phyloP scores from a whole-genome alignment of 2,797 vertebrate species.

The Coendou prehensilis region DNA sequence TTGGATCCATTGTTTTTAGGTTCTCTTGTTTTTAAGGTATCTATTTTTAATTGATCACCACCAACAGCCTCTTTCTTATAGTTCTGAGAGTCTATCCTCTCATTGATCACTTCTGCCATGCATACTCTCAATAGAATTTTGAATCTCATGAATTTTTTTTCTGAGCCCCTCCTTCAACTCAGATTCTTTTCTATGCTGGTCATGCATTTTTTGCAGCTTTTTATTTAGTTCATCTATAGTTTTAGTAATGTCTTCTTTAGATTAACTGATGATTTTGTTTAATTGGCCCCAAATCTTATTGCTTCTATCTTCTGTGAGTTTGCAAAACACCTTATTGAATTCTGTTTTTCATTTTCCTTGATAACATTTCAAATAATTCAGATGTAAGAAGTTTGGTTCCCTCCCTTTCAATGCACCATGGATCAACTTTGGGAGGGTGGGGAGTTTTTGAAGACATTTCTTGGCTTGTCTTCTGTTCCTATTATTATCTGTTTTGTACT shows the following conservation, averaged over 20 bases:
- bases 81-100: neutral
- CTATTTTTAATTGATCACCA: neutral
- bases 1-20: neutral
- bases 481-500: neutral
- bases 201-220: neutral
- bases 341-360: neutral
- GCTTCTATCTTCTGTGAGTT: neutral
- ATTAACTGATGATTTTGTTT: neutral
- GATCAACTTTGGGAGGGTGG: neutral
- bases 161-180: neutral
- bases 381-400: neutral
- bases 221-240: neutral
- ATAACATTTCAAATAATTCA: neutral
- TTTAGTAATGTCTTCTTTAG: neutral
- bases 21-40: neutral
- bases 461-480: neutral
- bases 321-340: neutral
- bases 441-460: neutral
- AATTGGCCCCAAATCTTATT: neutral
- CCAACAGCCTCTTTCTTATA: neutral
- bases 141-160: neutral
- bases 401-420: neutral
- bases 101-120: neutral
- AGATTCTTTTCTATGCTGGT: neutral
- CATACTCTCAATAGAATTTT: neutral